Percentiles rank a stretch among this genome's conserved stretches.
Conservation (phyloP, 2,888 invertebrate species). For the Andrena praecox region DNA sequence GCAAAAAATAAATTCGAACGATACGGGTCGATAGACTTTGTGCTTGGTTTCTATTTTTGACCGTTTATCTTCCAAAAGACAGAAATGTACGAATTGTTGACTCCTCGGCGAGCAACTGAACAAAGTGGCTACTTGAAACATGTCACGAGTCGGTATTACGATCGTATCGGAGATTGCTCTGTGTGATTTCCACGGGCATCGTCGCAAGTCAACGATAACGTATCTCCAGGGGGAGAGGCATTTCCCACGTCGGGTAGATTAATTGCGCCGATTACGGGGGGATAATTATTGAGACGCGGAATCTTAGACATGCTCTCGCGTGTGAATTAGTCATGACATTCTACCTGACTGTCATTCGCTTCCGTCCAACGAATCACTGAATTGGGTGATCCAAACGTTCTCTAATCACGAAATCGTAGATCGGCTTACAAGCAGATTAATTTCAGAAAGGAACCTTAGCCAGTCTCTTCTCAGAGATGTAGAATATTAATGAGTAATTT, state of each 20-base stretch:
- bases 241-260: conserved; percentile 26
- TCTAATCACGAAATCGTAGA: neutral
- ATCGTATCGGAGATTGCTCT: conserved; percentile 9
- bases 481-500: no score
- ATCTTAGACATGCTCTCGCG: conserved; percentile 33
- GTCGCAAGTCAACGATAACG: conserved; percentile 39
- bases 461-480: no score
- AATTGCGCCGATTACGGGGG: conserved; percentile 34
- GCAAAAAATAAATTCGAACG: neutral
- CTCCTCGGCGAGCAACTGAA: neutral
- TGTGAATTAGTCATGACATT: conserved; percentile 22
- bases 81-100: neutral
- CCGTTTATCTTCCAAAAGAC: neutral
- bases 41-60: neutral
- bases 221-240: conserved; percentile 24
- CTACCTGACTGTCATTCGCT: conserved; percentile 5
- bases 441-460: no score
- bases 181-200: conserved; percentile 23
- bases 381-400: neutral
- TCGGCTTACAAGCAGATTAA: no score
- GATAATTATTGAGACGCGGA: conserved; percentile 45
- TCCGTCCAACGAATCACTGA: neutral
- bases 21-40: neutral
- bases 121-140: neutral
- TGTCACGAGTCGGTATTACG: neutral